These are phyloP conservation scores for Stigmatopora nigra DNA, from an alignment of 2,113 vertebrate genomes.

Conservation along the genomic window DNA sequence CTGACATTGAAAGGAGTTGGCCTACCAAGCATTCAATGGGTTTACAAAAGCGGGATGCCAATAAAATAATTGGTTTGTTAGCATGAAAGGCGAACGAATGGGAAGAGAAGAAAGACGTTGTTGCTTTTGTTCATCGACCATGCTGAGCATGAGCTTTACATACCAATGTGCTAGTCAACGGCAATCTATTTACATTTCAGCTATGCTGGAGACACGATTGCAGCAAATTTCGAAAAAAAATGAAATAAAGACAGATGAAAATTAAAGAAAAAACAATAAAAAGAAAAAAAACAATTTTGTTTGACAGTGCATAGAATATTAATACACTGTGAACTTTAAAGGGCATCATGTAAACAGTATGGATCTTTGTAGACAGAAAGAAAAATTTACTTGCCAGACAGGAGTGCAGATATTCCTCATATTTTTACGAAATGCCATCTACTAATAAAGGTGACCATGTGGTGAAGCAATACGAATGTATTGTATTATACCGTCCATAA, in stretches of 20 bases:
- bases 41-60: constrained; percentile 6
- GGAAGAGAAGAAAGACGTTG: background rate
- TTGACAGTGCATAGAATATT: constrained; percentile 5
- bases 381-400: constrained; percentile 3
- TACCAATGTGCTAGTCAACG: background rate
- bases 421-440: background rate
- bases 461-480: background rate
- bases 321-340: constrained; percentile 8
- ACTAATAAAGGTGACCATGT: background rate
- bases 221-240: background rate
- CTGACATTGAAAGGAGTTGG: background rate
- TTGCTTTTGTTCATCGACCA: constrained; percentile 17
- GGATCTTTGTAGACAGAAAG: constrained; percentile 1
- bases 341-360: constrained; percentile 10
- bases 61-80: constrained; percentile 15
- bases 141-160: background rate
- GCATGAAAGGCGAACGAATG: background rate
- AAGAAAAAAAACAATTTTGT: background rate
- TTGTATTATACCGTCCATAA: background rate
- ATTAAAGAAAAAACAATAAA: background rate
- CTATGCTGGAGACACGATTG: background rate
- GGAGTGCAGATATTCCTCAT: background rate
- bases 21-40: background rate
- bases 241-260: background rate
- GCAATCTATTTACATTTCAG: background rate